Evolutionary conservation across 1,140 invertebrate genomes (phyloP), one percentile per base, ranked within the genome.

Genomic region (Polypedilum pembai): DNA sequence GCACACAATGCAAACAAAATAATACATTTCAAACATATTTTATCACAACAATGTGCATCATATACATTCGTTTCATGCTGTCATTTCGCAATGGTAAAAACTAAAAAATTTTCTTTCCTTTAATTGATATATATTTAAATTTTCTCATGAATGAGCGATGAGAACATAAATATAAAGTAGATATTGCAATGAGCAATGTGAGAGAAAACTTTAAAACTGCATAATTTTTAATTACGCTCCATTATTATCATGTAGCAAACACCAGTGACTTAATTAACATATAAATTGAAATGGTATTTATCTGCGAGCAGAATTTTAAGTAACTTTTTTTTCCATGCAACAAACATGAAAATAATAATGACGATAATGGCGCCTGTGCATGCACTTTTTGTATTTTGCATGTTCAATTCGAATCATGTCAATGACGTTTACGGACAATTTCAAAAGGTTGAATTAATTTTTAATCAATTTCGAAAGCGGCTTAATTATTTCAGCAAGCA

Each of bases 231-330:
- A 69, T 69, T 69, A 69, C 17, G 18, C 7, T 18, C 20, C 20
- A 69, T 69, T 69, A 69, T 69, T 21, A 69, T 69, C 65, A 69
- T 69, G 65, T 56, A 15, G 65, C 65, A 20, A 21, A 69, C 65
- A 69, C 20, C 5, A 69, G 20, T 69, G 65, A 69, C 17, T 69
- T 69, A 69, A 69, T 69, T 69, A 20, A 20, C 65, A 69, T 69
- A 20, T 69, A 69, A 69, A 69, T 69, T 69, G 65, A 69, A 20
- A 69, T 69, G 17, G 20, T 1, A 20, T 69, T 69, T 69, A 20
- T 69, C 65, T 69, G 65, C 17, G 45, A n/a, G 45, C 12, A n/a
- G 45, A 12, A 56, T 56, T 56, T 56, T 56, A 33, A 33, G 5
- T 33, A 33, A 33, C 24, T 33, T 33, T 33, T 33, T 33, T 33